Percentiles rank a stretch among this genome's conserved stretches.
These are phyloP conservation scores for Melitaea cinxia DNA, from an alignment of 1,140 invertebrate genomes.

Conservation along the genomic window DNA sequence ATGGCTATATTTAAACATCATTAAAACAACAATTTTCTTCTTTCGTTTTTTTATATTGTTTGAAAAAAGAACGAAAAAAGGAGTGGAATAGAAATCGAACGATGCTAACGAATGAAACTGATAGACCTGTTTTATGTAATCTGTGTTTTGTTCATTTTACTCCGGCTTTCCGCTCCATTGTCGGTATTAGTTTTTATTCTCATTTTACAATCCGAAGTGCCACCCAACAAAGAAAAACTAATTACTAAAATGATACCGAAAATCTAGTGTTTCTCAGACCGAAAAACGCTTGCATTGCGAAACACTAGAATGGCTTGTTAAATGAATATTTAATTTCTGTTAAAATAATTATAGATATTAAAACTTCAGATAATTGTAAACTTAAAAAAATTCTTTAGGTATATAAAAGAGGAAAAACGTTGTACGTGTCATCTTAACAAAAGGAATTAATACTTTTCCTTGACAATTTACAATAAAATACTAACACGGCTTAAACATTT, in stretches of 20 bases:
- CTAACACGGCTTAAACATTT: no score
- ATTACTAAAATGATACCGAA: neutral
- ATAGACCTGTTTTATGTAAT: slow-evolving; percentile 45
- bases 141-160: slow-evolving; percentile 41
- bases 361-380: no score
- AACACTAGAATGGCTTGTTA: neutral
- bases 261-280: no score
- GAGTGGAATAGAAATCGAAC: slow-evolving; percentile 26
- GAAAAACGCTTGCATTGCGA: no score
- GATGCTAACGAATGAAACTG: slow-evolving; percentile 37
- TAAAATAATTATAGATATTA: no score
- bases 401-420: no score
- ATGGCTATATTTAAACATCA: no score
- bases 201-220: slow-evolving; percentile 4
- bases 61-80: neutral
- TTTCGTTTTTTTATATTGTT: slow-evolving; percentile 4
- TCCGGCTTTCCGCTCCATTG: slow-evolving; percentile 33
- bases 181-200: slow-evolving; percentile 20
- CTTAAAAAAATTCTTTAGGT: no score
- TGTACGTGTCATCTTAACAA: no score
- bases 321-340: slow-evolving; percentile 16
- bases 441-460: no score
- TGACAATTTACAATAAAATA: no score
- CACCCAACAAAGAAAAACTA: slow-evolving; percentile 3
- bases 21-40: no score